Percentiles rank a stretch among this genome's conserved stretches.
Conservation (phyloP, 2,888 invertebrate species). For the Petrolisthes manimaculis region DNA sequence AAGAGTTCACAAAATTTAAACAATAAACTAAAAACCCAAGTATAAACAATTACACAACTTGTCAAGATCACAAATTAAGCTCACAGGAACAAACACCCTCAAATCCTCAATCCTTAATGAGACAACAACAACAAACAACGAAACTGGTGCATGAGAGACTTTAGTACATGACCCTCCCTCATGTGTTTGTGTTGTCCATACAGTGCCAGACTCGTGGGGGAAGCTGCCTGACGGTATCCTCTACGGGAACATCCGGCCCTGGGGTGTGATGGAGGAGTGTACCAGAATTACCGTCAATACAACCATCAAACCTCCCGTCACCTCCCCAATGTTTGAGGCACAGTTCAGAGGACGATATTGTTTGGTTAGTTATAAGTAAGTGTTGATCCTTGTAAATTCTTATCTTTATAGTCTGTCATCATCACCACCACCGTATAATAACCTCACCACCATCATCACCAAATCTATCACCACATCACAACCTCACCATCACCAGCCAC, state of each 20-base stretch:
- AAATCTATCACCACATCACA: too few relatives aligned
- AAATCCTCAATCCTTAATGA: neutral
- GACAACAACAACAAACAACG: too few relatives aligned
- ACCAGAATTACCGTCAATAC: neutral
- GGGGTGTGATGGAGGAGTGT: constrained; percentile 46
- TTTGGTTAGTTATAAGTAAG: neutral
- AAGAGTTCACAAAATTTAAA: too few relatives aligned
- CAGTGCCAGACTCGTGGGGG: constrained; percentile 45
- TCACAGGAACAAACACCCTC: neutral
- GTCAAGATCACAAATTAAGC: neutral
- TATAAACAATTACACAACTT: too few relatives aligned
- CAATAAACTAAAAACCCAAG: too few relatives aligned
- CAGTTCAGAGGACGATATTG: neutral
- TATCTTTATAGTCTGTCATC: too few relatives aligned
- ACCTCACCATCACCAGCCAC: too few relatives aligned
- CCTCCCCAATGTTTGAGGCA: neutral
- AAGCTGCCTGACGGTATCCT: constrained; percentile 42
- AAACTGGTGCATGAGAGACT: too few relatives aligned
- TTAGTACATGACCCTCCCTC: neutral
- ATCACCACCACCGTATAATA: too few relatives aligned
- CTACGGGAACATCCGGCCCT: constrained; percentile 27
- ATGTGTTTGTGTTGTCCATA: neutral
- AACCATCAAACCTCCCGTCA: too few relatives aligned
- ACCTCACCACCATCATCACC: too few relatives aligned
- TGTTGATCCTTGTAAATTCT: neutral